Evolutionary conservation across 2,888 invertebrate genomes (phyloP).

Genomic region (Temnothorax unifasciatus): DNA sequence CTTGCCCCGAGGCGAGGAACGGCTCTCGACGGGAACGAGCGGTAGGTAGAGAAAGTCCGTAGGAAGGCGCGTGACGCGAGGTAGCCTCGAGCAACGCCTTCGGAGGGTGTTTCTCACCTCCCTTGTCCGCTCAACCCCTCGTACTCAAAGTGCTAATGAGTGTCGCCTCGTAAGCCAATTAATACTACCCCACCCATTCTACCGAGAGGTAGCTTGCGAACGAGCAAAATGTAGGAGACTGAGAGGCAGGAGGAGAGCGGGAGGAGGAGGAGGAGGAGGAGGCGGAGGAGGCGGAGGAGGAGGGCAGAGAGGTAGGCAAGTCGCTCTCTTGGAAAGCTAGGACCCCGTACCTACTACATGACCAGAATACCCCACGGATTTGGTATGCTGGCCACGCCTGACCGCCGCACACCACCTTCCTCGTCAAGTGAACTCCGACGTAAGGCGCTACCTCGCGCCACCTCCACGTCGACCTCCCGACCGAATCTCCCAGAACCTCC

Average conservation of each 20-base stretch:
- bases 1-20: conserved; percentile 46
- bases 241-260: conserved; percentile 1
- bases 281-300: background rate
- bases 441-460: conserved; percentile 72
- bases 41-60: conserved; percentile 49
- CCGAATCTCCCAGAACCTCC: conserved; percentile 45
- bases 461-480: conserved; percentile 51
- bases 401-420: conserved; percentile 80
- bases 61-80: conserved; percentile 71
- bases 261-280: background rate
- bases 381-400: conserved; percentile 85
- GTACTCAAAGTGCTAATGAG: conserved; percentile 86
- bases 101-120: conserved; percentile 71
- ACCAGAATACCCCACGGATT: conserved; percentile 85
- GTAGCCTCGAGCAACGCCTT: conserved; percentile 72
- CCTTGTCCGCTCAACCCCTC: conserved; percentile 77
- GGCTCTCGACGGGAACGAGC: conserved; percentile 7
- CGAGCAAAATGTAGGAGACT: conserved; percentile 66
- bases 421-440: conserved; percentile 81
- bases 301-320: conserved; percentile 60
- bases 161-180: conserved; percentile 86
- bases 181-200: conserved; percentile 80
- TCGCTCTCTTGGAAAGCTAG: conserved; percentile 71
- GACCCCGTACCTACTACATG: conserved; percentile 82
- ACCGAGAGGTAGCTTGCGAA: conserved; percentile 67